phyloP scores from a whole-genome alignment of 2,888 invertebrate genomes.

The Nemotelus pantherinus region DNA sequence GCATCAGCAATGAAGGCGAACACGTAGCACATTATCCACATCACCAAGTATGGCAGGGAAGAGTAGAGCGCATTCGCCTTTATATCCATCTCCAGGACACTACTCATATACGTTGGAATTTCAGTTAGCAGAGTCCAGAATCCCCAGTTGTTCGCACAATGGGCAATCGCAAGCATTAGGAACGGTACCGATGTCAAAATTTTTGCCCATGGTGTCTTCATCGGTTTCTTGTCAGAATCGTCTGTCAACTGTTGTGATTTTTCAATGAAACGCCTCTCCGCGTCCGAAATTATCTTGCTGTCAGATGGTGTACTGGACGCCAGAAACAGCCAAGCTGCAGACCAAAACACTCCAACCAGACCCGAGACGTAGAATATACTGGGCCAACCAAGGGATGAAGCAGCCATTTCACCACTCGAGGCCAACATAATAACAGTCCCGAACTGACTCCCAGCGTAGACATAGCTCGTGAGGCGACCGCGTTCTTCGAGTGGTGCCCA shows the following conservation, averaged over 20 bases:
- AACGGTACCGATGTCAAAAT: constrained; percentile 81
- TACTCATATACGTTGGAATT: constrained; percentile 81
- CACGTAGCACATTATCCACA: constrained; percentile 77
- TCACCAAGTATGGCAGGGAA: constrained; percentile 77
- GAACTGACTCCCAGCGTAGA: constrained; percentile 78
- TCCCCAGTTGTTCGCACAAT: constrained; percentile 79
- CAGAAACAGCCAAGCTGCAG: constrained; percentile 69
- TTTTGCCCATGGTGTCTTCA: constrained; percentile 75
- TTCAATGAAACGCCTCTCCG: constrained; percentile 76
- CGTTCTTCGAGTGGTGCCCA: constrained; percentile 78
- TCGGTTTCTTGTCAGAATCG: constrained; percentile 53
- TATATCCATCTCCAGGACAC: constrained; percentile 76
- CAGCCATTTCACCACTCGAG: constrained; percentile 77
- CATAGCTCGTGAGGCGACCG: constrained; percentile 73
- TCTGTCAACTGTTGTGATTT: constrained; percentile 68
- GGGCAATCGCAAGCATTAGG: constrained; percentile 76
- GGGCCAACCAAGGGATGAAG: constrained; percentile 78
- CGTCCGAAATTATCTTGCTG: constrained; percentile 69
- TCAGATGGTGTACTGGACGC: constrained; percentile 74
- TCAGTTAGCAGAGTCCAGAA: constrained; percentile 86
- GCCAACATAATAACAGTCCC: constrained; percentile 81
- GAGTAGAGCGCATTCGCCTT: constrained; percentile 76
- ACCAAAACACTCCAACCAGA: constrained; percentile 71
- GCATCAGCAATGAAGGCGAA: constrained; percentile 74
- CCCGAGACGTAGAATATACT: constrained; percentile 81